Conservation (phyloP, 2,113 vertebrate genomes). For the Formicarius rufipectus region DNA sequence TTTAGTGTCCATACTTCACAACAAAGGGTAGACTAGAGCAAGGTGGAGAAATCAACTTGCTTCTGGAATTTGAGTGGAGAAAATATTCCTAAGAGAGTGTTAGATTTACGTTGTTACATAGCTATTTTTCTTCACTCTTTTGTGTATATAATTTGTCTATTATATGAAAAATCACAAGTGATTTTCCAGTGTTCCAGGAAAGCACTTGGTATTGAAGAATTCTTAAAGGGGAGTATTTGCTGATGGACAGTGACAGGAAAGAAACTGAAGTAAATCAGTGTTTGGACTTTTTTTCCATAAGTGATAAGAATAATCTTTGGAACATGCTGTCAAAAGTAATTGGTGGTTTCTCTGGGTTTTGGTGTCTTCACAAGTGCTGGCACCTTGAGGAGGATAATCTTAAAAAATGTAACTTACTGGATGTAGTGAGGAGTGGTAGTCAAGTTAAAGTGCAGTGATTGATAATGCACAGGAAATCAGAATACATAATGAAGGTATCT, state of each 20-base stretch:
- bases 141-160: not conserved
- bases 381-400: not conserved
- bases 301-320: not conserved
- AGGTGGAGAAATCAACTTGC: not conserved
- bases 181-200: not conserved
- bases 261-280: not conserved
- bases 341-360: not conserved
- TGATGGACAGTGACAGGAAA: not conserved
- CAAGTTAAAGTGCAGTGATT: not conserved
- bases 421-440: not conserved
- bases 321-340: not conserved
- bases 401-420: not conserved
- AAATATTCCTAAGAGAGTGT: not conserved
- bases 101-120: not conserved
- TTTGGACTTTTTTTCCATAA: not conserved
- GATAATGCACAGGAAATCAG: not conserved
- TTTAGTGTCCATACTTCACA: not conserved
- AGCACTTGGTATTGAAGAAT: fast-evolving
- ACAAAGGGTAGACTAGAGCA: not conserved
- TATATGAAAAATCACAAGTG: not conserved
- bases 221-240: not conserved
- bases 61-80: not conserved
- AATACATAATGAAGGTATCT: not conserved
- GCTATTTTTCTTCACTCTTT: not conserved
- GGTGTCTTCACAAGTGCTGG: not conserved